These are phyloP conservation scores for Pantherophis alleghaniensis DNA, from an alignment of 2,797 vertebrate species.

Conservation along the genomic window DNA sequence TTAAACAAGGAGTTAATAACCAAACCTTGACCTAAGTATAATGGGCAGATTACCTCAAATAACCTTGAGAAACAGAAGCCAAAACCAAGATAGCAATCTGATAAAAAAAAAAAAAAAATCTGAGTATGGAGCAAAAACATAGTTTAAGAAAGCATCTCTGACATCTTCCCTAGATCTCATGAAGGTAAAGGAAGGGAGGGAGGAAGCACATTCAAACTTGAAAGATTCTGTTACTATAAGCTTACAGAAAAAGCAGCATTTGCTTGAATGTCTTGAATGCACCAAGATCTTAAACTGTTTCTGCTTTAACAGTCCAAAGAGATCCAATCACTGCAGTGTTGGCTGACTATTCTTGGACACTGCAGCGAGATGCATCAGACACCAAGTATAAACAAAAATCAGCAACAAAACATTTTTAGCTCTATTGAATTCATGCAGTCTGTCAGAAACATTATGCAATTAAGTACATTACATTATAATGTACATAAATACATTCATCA, in stretches of 20 bases:
- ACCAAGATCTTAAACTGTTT: background rate
- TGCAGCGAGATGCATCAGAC: background rate
- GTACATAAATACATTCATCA: background rate
- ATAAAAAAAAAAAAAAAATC: background rate
- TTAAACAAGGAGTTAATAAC: background rate
- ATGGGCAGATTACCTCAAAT: background rate
- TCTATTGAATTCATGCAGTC: background rate
- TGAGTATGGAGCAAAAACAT: background rate
- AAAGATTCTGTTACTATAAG: background rate
- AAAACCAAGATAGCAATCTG: background rate
- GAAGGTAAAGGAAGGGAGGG: background rate
- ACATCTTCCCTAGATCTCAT: background rate
- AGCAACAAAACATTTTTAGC: background rate
- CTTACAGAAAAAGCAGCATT: background rate
- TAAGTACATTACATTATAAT: background rate
- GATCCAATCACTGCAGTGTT: background rate
- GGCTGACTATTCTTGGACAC: background rate
- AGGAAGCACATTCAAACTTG: background rate
- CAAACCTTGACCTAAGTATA: background rate
- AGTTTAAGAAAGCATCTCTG: background rate
- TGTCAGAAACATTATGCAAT: background rate
- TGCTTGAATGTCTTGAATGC: background rate
- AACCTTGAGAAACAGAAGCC: background rate
- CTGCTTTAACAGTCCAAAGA: background rate
- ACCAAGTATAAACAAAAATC: background rate